phyloP scores from a whole-genome alignment of 23 tunicate species.

The Aplidium turbinatum region DNA sequence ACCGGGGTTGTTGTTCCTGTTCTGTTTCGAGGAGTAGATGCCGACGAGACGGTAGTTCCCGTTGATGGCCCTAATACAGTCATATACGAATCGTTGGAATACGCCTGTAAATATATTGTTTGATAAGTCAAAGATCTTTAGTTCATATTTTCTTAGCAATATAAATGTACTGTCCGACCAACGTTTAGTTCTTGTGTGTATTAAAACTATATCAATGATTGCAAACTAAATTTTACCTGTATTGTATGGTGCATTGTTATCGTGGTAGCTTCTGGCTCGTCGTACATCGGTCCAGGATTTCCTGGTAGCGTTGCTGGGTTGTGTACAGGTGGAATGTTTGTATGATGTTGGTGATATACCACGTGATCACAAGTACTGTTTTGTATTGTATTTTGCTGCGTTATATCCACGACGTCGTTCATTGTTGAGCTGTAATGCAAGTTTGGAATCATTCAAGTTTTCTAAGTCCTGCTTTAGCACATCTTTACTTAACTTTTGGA shows the following conservation, averaged over 20 bases:
- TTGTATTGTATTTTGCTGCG: slow-evolving; percentile 5
- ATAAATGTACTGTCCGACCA: too few species aligned
- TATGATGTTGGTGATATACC: slow-evolving; percentile 28
- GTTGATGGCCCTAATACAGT: slow-evolving; percentile 69
- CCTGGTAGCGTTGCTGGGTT: slow-evolving; percentile 7
- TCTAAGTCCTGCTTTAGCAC: too few species aligned
- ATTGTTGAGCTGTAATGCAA: slow-evolving; percentile 72
- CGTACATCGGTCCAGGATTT: neutral
- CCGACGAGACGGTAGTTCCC: slow-evolving; percentile 25
- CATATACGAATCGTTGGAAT: slow-evolving; percentile 70
- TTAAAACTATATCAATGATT: too few species aligned
- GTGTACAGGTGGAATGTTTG: slow-evolving; percentile 19
- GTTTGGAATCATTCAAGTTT: too few species aligned
- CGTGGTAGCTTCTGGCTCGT: slow-evolving; percentile 45
- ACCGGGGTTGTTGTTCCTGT: slow-evolving; percentile 7
- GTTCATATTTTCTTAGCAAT: neutral
- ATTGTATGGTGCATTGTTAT: slow-evolving; percentile 88
- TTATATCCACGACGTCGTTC: slow-evolving; percentile 77
- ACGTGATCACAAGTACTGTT: neutral
- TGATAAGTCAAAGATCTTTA: neutral
- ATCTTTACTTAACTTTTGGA: too few species aligned
- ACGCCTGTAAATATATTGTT: slow-evolving; percentile 55
- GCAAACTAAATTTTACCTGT: slow-evolving; percentile 34
- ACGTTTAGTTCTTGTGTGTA: too few species aligned
- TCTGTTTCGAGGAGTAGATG: slow-evolving; percentile 6